Base-by-base conservation (phyloP, 2,113 vertebrate species). In the Spheniscus mendiculus region DNA sequence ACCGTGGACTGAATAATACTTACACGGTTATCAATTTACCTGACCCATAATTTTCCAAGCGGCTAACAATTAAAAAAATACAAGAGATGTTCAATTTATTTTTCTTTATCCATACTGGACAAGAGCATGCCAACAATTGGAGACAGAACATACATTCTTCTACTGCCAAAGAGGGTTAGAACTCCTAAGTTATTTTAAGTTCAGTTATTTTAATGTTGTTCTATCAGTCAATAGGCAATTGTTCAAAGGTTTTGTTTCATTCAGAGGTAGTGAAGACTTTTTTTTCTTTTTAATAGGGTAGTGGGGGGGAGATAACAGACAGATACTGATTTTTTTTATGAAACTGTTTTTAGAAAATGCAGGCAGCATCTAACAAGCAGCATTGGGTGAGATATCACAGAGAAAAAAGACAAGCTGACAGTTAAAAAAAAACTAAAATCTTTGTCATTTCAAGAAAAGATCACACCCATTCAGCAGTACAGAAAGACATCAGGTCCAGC, bases 41-140 rank as follows among this genome's bases (percentile, higher is more conserved):
- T 98, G 98, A 98, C 98, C 98, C 97, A 97, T 97, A 98, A 98
- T 95, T 97, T 97, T 98, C 98, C 98, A 98, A 98, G 98, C 98
- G 93, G 98, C 98, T 98, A 98, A 98, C 97, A 98, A 98, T 98
- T 98, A 98, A 98, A 97, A 98, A 98, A 98, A 98, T 97, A 98
- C 94, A 98, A 98, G 91, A 98, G 89, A 98, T 92, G 95, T 98
- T 98, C 98, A 98, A 98, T 98, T 98, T 97, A 93, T 93, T 95
- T 92, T 97, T 96, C 53, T 97, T 96, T 69, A 94, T 36, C 78
- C 72, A 71, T 61, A 97, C 19, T 59, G 72, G 95, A 96, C 88
- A 97, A 95, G 70, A 97, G 84, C 95, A 94, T 96, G 96, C 72
- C 88, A 97, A 96, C 87, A 98, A 93, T 94, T 67, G 95, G 94